Evolutionary conservation across 2,113 vertebrate genomes (phyloP).

Genomic region (human): DNA sequence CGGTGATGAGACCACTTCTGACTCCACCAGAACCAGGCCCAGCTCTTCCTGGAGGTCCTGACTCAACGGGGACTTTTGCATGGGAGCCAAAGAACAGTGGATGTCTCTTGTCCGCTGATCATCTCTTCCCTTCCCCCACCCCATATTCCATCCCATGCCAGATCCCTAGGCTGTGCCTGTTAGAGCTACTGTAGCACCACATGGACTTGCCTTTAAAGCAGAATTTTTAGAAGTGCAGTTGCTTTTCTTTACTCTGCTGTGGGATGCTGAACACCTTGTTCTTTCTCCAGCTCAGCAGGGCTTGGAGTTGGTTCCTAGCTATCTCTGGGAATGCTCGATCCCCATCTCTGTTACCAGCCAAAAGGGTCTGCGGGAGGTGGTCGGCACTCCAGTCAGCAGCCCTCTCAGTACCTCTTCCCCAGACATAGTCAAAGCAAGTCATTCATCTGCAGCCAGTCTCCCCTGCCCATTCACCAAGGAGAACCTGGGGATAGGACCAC

Average conservation of each 20-base stretch:
- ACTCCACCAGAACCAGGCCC: slow-evolving; percentile 2
- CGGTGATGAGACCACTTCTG: too few species aligned
- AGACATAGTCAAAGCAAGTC: background rate
- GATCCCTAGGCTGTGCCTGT: accelerated
- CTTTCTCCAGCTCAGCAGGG: background rate
- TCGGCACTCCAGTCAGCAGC: background rate
- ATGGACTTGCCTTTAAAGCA: background rate
- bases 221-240: background rate
- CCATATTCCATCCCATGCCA: accelerated
- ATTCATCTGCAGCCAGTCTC: background rate
- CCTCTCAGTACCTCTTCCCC: background rate
- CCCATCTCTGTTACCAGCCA: background rate
- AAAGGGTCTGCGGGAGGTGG: background rate
- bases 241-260: background rate
- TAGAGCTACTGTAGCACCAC: accelerated
- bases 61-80: slow-evolving; percentile 69
- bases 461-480: too few species aligned
- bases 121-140: background rate
- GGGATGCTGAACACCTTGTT: background rate
- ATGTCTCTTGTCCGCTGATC: background rate
- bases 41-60: background rate
- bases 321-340: background rate
- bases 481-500: too few species aligned
- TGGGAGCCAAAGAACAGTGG: slow-evolving; percentile 86
- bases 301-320: background rate